Base-by-base conservation (phyloP, 2,888 invertebrate genomes). In the Ctena decussata region DNA sequence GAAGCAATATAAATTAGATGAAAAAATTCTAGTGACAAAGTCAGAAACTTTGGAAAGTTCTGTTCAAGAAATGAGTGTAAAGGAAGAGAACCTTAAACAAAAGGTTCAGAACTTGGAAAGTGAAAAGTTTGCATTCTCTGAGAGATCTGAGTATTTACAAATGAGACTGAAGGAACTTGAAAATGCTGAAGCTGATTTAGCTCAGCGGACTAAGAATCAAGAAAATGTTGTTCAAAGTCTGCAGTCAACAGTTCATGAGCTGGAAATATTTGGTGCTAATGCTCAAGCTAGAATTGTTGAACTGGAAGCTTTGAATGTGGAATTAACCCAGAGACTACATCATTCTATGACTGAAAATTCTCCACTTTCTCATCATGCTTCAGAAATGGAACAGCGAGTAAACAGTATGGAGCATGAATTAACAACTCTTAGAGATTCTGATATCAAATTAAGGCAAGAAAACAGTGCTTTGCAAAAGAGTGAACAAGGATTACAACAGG, bases 51-150 rank as follows among this genome's bases (percentile, higher is more conserved):
- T 94, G 70, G 94, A 93, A 74, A 86, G 87, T n/a, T 93, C 93
- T 41, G 90, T 95, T 53, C 91, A 92, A 53, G 93, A 94, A 82
- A 90, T 95, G 79, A 90, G 92, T 15, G 91, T 89, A n/a, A 92
- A 92, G 2, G 94, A 94, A 72, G 86, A 90, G 53, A 91, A 92
- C n/a, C 84, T 94, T 44, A 93, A 91, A 85, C 87, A 91, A 35
- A 90, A 91, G 77, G 85, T 94, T 18, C 92, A 93, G 77, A 92
- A 92, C 81, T 83, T 94, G 37, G 93, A 94, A 82, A 92, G 91
- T 53, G 94, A 94, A 82, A 94, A 93, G 65, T 85, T 90, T 30
- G 91, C 89, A 15, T 90, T 94, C 30, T 84, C 90, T 8, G 92
- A 93, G 69, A 91, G 93, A 71, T 89, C 92, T 0, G 92, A 93